A percentile compares a stretch with the other conserved stretches of the same genome.
Evolutionary conservation across 2,888 invertebrate genomes (phyloP).

Genomic region (Antheraea assamensis): DNA sequence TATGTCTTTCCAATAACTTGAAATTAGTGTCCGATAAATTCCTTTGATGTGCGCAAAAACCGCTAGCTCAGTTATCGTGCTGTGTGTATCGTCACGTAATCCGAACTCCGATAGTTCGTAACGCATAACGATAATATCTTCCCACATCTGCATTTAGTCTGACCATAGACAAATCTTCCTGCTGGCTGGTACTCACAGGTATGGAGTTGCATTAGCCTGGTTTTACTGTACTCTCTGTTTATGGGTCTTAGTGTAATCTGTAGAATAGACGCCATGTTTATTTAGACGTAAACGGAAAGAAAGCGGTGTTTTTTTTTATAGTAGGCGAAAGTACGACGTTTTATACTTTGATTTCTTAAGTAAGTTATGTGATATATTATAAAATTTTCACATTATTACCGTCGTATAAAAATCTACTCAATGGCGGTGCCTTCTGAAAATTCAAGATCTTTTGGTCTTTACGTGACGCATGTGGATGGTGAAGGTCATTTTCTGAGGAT

Average conservation of each 20-base stretch:
- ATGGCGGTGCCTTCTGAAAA: slow-evolving; percentile 66
- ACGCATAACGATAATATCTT: too few species aligned
- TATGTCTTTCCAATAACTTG: too few species aligned
- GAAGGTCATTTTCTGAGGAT: slow-evolving; percentile 87
- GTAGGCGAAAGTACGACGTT: slow-evolving; percentile 48
- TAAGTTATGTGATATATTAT: slow-evolving; percentile 57
- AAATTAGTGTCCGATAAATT: too few species aligned
- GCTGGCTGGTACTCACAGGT: too few species aligned
- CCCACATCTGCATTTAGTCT: too few species aligned
- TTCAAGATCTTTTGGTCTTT: slow-evolving; percentile 69
- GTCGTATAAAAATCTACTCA: slow-evolving; percentile 27
- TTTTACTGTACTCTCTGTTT: not conserved
- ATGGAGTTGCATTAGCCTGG: too few species aligned
- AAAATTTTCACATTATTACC: slow-evolving; percentile 25
- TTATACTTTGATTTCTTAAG: slow-evolving; percentile 39
- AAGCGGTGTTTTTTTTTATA: slow-evolving; percentile 64
- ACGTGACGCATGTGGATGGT: slow-evolving; percentile 86
- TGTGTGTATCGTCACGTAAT: too few species aligned
- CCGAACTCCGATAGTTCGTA: too few species aligned
- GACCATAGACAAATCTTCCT: too few species aligned
- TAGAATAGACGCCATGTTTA: slow-evolving; percentile 63
- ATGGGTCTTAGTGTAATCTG: not conserved
- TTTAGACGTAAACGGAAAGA: slow-evolving; percentile 74
- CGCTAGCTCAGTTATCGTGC: too few species aligned
- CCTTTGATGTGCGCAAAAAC: too few species aligned